Evolutionary conservation across 2,888 invertebrate species (phyloP), one percentile per base, ranked within the genome.

Genomic region (Perdita meconis): DNA sequence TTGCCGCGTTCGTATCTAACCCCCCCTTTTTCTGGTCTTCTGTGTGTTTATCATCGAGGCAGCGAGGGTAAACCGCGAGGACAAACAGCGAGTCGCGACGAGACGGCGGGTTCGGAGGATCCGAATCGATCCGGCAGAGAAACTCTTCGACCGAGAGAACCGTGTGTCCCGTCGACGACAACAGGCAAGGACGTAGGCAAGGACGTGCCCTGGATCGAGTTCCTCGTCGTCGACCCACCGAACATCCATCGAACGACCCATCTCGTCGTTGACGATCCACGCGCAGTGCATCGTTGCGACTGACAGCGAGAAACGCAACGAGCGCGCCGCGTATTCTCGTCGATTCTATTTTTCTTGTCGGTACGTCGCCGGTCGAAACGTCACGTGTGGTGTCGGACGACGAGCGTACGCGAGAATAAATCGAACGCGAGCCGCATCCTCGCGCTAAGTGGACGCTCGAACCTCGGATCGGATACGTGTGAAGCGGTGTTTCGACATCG

Each of bases 181-280:
- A 79, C 79, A 72, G 79, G 81, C 68, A 71, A n/a, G n/a, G n/a
- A n/a, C n/a, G n/a, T n/a, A n/a, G n/a, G 78, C 69, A 50, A 60
- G 36, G 38, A 34, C 24, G n/a, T n/a, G n/a, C n/a, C n/a, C n/a
- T n/a, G n/a, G n/a, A n/a, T n/a, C n/a, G n/a, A n/a, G n/a, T 44
- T 34, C 60, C 22, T 38, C 55, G 36, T 60, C 53, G 69, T 68
- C 61, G 61, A 30, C 68, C 42, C 22, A 4, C 2, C 16, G 36
- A n/a, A 36, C 19, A 13, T n/a, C n/a, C 1, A 30, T 6, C 60
- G 10, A 16, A 40, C 47, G 30, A 24, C 47, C 30, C 56, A 40
- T 51, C 30, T 34, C 22, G 22, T 57, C 56, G 34, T 66, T 66
- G 66, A 66, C 16, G 57, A 66, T 57, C n/a, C 19, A 12, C 67